Evolutionary conservation across 2,888 invertebrate species (phyloP), one percentile per base, ranked within the genome.

Genomic region (Drosophila koepferae): DNA sequence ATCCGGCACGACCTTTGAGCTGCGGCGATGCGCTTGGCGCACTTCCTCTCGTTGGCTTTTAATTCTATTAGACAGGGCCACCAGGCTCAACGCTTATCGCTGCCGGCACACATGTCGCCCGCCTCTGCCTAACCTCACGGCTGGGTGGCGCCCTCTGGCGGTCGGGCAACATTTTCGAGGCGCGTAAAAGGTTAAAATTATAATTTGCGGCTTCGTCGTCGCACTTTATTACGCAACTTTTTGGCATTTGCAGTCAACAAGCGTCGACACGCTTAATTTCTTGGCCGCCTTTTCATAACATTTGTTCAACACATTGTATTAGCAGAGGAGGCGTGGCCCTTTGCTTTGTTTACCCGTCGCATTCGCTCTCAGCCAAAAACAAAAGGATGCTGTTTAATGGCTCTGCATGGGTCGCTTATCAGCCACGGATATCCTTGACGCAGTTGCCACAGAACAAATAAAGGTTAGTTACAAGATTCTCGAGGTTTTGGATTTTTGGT

Each of bases 181-280:
- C 73, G 80, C 74, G 76, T 63, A 82, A 85, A 85, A 85, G 89
- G 85, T 89, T 85, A 87, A 85, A 85, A 84, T 82, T 85, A 84
- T 87, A 85, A 85, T 85, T 87, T 85, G 82, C 85, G 85, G 85
- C 89, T 85, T 85, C 89, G 77, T 63, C 64, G 56, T 64, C 68
- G 73, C 72, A 86, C 86, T 87, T 87, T 87, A 87, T 87, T 90
- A 86, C 80, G 67, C 72, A 84, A 85, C 85, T 86, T 90, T 76
- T 88, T 76, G 90, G 89, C 90, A 88, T 86, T 90, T 86, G 84
- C 80, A 91, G 89, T 86, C 88, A 90, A 81, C 78, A 85, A 73
- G 86, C 89, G 84, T 88, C 90, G 84, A 90, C 91, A 86, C 86
- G 90, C 86, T 90, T 82, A 88, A 86, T 90, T 86, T 86, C 86